Evolutionary conservation across 2,797 vertebrate species (phyloP), one percentile per base, ranked within the genome.

Genomic region (Phoeniculus purpureus): DNA sequence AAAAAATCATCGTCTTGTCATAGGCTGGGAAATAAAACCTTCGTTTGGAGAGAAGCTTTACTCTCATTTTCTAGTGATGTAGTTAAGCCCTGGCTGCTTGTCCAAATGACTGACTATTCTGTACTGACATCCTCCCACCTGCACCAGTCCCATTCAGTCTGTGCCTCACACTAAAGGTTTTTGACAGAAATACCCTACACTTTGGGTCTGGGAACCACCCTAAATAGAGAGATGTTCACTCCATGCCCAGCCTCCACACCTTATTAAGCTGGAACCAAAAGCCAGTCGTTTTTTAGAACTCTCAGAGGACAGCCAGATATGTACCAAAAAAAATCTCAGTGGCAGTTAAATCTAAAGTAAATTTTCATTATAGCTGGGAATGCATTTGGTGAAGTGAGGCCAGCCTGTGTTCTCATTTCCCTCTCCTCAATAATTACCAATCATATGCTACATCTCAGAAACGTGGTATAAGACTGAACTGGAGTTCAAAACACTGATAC

Each of bases 401-500:
- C 61, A 80, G 75, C 9, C 75, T 77, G 47, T 80, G 54, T 78
- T 83, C 82, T 77, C 62, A 68, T 93, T 89, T 93, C 59, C 16
- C 16, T 54, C 37, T 89, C 32, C 58, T 81, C 72, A 94, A 85
- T 93, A 94, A 89, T 94, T 93, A 83, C 67, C 58, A 85, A 31
- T 94, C 87, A 78, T 80, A 94, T 89, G 85, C 65, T 91, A 65
- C 76, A 55, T 91, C 73, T 91, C 89, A 93, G 51, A 89, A 96
- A 87, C 72, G 77, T 48, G 43, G 73, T 92, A 51, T 67, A 77
- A 92, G 71, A 85, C 61, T 82, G 81, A 94, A 90, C 75, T 71
- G 60, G 21, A 93, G 89, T 93, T 93, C 89, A 89, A 89, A 94
- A 95, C 91, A 92, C 71, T 92, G 89, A 92, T 93, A 89, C 70